A percentile compares a stretch with the other conserved stretches of the same genome.
Evolutionary conservation across 1,140 invertebrate genomes (phyloP).

Genomic region (Drosophila lacertosa): DNA sequence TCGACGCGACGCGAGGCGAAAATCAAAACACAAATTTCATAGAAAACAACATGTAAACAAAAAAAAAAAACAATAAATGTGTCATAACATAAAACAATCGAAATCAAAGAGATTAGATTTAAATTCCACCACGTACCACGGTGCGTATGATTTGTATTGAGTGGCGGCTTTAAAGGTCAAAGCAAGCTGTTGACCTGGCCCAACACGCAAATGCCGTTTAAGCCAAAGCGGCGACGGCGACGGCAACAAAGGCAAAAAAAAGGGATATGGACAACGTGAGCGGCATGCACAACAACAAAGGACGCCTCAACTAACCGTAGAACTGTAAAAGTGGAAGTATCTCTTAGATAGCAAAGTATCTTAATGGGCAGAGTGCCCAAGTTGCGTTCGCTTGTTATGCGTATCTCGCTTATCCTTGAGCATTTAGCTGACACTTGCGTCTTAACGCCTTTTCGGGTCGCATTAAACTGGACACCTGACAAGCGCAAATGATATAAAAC

Average conservation of each 20-base stretch:
- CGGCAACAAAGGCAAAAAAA: slow-evolving; percentile 20
- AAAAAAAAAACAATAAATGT: slow-evolving; percentile 6
- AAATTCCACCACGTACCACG: slow-evolving; percentile 18
- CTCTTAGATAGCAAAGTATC: slow-evolving; percentile 2
- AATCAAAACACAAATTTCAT: slow-evolving; percentile 10
- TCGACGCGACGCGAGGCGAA: slow-evolving; percentile 38
- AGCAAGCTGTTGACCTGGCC: slow-evolving; percentile 7
- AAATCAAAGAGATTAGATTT: neutral
- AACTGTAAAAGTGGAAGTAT: neutral
- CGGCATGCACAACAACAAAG: slow-evolving; percentile 36
- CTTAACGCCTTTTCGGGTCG: neutral
- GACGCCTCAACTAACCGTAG: neutral
- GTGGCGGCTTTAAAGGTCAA: slow-evolving; percentile 3
- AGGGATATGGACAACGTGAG: slow-evolving; percentile 60
- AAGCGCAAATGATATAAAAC: slow-evolving; percentile 1
- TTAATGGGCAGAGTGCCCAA: neutral
- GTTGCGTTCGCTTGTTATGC: neutral
- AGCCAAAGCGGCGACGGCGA: slow-evolving; percentile 30
- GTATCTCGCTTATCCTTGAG: neutral
- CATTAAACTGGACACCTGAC: neutral
- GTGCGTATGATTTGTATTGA: slow-evolving; percentile 24
- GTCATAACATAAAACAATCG: neutral
- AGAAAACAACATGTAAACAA: neutral
- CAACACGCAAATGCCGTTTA: slow-evolving; percentile 58
- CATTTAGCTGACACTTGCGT: slow-evolving; percentile 5